These are phyloP conservation scores for Atethmia centrago DNA, from an alignment of 2,888 invertebrate genomes.

Conservation along the genomic window DNA sequence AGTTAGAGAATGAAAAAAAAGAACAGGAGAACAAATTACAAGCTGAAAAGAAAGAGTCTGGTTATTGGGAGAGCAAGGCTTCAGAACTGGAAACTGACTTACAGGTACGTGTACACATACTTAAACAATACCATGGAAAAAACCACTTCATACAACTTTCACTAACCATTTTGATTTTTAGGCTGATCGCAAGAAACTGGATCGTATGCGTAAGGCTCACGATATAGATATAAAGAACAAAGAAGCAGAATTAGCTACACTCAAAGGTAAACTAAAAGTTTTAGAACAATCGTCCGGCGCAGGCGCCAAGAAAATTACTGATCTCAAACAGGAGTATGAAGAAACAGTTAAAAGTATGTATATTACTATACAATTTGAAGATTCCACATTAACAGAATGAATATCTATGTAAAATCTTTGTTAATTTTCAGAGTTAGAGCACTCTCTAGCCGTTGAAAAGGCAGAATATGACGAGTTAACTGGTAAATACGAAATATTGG, in stretches of 20 bases:
- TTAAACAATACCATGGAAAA: neutral
- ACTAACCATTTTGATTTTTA: conserved; percentile 67
- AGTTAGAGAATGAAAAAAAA: conserved; percentile 89
- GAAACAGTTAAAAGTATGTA: conserved; percentile 93
- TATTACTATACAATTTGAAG: neutral
- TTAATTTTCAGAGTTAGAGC: conserved; percentile 91
- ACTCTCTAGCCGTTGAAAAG: conserved; percentile 92
- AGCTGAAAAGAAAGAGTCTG: conserved; percentile 91
- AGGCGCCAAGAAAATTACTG: conserved; percentile 92
- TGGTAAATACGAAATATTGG: conserved; percentile 95
- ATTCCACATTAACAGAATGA: neutral
- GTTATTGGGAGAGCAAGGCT: conserved; percentile 92
- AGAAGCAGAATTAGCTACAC: conserved; percentile 94
- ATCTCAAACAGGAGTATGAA: conserved; percentile 92
- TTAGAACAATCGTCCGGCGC: conserved; percentile 91
- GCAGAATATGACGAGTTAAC: conserved; percentile 95
- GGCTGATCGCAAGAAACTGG: conserved; percentile 92
- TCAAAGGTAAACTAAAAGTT: conserved; percentile 93
- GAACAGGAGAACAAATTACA: conserved; percentile 92
- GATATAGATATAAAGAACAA: conserved; percentile 94
- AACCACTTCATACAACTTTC: neutral
- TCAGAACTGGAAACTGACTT: conserved; percentile 91
- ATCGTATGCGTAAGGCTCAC: conserved; percentile 92
- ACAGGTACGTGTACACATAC: conserved; percentile 77
- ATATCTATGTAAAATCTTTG: conserved; percentile 42